Evolutionary conservation across 2,888 invertebrate genomes (phyloP).

Genomic region (Corbicula japonica): DNA sequence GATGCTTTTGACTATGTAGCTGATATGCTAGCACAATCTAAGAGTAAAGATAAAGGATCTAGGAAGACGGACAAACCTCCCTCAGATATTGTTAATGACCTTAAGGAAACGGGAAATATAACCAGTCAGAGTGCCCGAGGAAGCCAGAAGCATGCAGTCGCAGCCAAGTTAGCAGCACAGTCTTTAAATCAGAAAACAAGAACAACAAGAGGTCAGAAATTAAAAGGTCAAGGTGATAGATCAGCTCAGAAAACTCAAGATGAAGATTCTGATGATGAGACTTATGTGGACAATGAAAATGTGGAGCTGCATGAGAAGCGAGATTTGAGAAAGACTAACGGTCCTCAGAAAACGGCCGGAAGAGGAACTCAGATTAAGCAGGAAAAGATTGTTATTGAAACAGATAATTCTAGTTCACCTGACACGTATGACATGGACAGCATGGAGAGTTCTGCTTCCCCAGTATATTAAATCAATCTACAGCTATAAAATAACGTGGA

Average conservation of each 20-base stretch:
- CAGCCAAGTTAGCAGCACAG: background rate
- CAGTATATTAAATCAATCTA: conserved; percentile 60
- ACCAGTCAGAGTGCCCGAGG: background rate
- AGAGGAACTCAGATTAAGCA: background rate
- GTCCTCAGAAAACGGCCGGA: background rate
- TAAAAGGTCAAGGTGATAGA: conserved; percentile 13
- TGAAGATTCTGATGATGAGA: no score
- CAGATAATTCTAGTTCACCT: conserved; percentile 38
- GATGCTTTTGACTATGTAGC: conserved; percentile 58
- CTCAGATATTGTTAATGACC: background rate
- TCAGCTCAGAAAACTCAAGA: background rate
- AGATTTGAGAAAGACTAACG: background rate
- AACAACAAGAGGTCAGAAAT: conserved; percentile 15
- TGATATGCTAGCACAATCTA: conserved; percentile 29
- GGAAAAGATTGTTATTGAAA: conserved; percentile 19
- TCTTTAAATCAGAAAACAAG: background rate
- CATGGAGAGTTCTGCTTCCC: conserved; percentile 59
- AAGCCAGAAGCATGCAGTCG: background rate
- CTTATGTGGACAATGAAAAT: background rate
- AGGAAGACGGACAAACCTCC: background rate
- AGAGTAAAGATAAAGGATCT: background rate
- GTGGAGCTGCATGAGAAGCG: background rate
- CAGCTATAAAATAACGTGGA: no score
- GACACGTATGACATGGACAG: conserved; percentile 60
- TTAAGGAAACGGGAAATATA: background rate